Evolutionary conservation across 2,888 invertebrate species (phyloP).

Genomic region (Xestia c-nigrum): DNA sequence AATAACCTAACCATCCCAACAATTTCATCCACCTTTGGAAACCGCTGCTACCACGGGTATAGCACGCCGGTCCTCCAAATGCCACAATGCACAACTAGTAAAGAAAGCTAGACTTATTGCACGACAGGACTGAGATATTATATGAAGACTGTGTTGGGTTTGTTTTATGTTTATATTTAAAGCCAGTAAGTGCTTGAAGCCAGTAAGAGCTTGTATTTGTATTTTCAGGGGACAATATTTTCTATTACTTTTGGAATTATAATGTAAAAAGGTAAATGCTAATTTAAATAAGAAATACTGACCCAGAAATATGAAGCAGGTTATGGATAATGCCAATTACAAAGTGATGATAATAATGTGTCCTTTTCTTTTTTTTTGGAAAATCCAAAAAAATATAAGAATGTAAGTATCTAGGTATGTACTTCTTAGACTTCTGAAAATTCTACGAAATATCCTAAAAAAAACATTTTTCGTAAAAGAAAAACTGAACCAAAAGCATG

Average conservation of each 20-base stretch:
- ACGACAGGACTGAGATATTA: conserved; percentile 27
- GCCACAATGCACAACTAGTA: conserved; percentile 43
- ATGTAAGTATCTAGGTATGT: too few relatives aligned
- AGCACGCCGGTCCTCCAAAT: conserved; percentile 38
- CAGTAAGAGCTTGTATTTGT: conserved; percentile 24
- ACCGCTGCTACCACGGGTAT: conserved; percentile 33
- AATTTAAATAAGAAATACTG: not conserved
- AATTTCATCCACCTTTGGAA: conserved; percentile 36
- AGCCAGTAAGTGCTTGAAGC: conserved; percentile 1
- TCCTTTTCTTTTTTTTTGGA: not conserved
- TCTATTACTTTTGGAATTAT: not conserved
- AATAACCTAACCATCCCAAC: too few relatives aligned
- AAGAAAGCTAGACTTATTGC: conserved; percentile 50
- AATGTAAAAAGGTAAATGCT: not conserved
- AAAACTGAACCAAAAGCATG: not conserved
- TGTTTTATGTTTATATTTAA: conserved; percentile 52
- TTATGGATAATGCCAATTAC: not conserved
- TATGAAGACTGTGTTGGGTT: conserved; percentile 28
- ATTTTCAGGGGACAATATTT: conserved; percentile 16
- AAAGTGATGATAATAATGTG: not conserved
- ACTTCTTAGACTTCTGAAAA: too few relatives aligned
- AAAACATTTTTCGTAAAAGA: not conserved
- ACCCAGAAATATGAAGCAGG: not conserved
- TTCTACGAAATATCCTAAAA: not conserved
- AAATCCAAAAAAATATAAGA: too few relatives aligned